Evolutionary conservation across 1,140 invertebrate genomes (phyloP).

Genomic region (Papilio polytes): DNA sequence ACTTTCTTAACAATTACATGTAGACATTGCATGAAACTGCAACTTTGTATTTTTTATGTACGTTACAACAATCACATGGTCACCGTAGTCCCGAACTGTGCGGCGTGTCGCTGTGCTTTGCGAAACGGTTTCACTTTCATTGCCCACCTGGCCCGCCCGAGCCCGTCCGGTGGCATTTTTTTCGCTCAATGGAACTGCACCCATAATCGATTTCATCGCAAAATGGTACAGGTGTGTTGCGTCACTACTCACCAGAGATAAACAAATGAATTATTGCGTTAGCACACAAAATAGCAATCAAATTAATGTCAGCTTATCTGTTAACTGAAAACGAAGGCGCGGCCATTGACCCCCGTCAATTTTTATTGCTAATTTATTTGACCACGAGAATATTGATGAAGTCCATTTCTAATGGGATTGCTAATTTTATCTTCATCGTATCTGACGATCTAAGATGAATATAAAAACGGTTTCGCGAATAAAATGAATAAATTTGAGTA

Average conservation of each 20-base stretch:
- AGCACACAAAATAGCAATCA: neutral
- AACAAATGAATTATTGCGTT: neutral
- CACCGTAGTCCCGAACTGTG: neutral
- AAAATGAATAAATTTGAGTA: slow-evolving; percentile 18
- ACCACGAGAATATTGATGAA: slow-evolving; percentile 4
- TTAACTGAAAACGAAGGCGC: neutral
- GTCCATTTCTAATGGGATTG: neutral
- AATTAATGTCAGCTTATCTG: too few species aligned
- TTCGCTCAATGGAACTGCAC: slow-evolving; percentile 13
- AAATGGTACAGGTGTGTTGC: slow-evolving; percentile 10
- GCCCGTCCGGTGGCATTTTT: slow-evolving; percentile 30
- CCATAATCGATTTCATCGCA: slow-evolving; percentile 5
- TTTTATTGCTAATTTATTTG: neutral
- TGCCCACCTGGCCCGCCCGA: slow-evolving; percentile 15
- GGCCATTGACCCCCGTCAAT: neutral
- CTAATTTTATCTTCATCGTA: neutral
- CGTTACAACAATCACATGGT: neutral
- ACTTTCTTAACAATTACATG: neutral
- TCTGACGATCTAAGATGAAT: neutral
- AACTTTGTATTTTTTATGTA: neutral
- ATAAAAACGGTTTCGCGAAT: slow-evolving; percentile 5
- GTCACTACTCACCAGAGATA: neutral
- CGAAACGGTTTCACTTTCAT: slow-evolving; percentile 35
- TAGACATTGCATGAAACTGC: neutral
- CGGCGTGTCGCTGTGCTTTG: neutral